Evolutionary conservation across 2,797 vertebrate species (phyloP).

Genomic region (Periparus ater): DNA sequence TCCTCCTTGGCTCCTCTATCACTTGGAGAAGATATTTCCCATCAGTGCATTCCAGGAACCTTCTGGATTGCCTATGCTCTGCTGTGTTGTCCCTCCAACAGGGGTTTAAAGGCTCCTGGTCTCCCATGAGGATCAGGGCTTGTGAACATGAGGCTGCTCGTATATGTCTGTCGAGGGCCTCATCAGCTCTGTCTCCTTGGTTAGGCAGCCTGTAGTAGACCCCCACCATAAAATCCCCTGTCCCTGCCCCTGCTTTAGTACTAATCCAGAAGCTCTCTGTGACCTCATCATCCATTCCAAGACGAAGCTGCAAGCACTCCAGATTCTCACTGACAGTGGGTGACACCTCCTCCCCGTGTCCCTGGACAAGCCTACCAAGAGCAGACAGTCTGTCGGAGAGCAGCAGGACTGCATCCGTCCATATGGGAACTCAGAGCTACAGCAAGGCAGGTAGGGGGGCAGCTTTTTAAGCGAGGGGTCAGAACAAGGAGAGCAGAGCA

Average conservation of each 20-base stretch:
- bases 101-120: background rate
- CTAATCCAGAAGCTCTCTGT: background rate
- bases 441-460: background rate
- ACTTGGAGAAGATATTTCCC: background rate
- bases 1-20: background rate
- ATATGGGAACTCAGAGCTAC: background rate
- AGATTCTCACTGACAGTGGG: background rate
- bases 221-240: background rate
- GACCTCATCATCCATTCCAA: background rate
- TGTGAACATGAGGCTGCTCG: background rate
- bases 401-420: background rate
- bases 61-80: background rate
- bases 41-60: background rate
- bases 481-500: background rate
- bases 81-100: background rate
- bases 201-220: background rate
- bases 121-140: background rate
- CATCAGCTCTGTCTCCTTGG: background rate
- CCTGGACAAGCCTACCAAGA: background rate
- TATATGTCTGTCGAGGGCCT: accelerated
- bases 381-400: background rate
- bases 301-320: background rate
- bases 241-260: accelerated
- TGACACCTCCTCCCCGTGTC: background rate
- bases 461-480: background rate